These are phyloP conservation scores for Eupithecia abbreviata DNA, from an alignment of 2,888 invertebrate genomes.

Conservation along the genomic window DNA sequence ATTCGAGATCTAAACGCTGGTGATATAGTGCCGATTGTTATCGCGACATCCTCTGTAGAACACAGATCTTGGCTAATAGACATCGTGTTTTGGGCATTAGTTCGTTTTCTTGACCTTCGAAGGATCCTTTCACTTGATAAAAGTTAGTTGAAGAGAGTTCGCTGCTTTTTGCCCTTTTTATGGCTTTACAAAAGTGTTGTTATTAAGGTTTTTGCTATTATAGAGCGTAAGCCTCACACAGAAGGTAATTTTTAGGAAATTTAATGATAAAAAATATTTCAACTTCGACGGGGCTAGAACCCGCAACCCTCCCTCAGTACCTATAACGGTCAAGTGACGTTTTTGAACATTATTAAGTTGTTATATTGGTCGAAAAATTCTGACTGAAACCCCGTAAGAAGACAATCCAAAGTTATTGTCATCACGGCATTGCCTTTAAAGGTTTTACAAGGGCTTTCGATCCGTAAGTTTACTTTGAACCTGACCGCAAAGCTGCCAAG, in stretches of 20 bases:
- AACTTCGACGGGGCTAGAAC: too few species aligned
- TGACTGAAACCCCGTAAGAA: not conserved
- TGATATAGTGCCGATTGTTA: slow-evolving; percentile 38
- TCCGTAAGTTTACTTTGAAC: not conserved
- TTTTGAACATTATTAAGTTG: not conserved
- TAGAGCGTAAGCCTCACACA: too few species aligned
- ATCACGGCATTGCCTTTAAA: not conserved
- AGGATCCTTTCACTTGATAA: slow-evolving; percentile 54
- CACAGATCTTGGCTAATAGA: slow-evolving; percentile 49
- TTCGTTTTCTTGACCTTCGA: slow-evolving; percentile 49
- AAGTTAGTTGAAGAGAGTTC: not conserved
- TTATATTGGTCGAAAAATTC: slow-evolving; percentile 7
- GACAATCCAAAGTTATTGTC: not conserved
- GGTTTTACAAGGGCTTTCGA: not conserved
- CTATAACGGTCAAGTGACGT: too few species aligned
- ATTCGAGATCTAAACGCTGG: slow-evolving; percentile 22
- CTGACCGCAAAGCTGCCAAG: slow-evolving; percentile 10
- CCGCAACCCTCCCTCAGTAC: too few species aligned
- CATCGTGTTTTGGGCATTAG: slow-evolving; percentile 61
- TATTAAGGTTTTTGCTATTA: not conserved
- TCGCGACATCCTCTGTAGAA: slow-evolving; percentile 48
- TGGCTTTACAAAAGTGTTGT: not conserved
- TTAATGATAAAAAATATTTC: too few species aligned
- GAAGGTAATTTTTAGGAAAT: too few species aligned
- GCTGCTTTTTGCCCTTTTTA: not conserved